Conservation (phyloP, 2,113 vertebrate genomes). For the Strix uralensis region DNA sequence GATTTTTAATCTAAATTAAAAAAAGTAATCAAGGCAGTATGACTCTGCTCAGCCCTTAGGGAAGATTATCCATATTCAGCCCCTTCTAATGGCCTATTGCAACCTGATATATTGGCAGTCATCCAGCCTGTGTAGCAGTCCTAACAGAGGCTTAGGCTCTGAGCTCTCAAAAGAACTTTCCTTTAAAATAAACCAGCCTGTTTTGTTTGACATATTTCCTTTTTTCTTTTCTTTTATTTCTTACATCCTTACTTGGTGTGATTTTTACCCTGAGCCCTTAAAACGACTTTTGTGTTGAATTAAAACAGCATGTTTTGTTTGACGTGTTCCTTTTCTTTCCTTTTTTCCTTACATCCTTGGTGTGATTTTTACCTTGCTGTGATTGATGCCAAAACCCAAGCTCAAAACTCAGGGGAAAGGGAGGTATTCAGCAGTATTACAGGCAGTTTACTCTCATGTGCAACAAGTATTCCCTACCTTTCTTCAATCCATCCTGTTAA, state of each 20-base stretch:
- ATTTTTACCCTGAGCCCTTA: not conserved
- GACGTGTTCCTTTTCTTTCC: not conserved
- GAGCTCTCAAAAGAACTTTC: not conserved
- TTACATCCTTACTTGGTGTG: not conserved
- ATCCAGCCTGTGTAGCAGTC: not conserved
- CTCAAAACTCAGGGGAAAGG: not conserved
- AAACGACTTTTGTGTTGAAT: not conserved
- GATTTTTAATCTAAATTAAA: slow-evolving; percentile 65
- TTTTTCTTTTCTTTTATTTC: not conserved
- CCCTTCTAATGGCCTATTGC: slow-evolving; percentile 39
- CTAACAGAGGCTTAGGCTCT: not conserved
- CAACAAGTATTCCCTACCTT: not conserved
- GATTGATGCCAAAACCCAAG: not conserved
- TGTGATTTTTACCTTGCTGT: not conserved
- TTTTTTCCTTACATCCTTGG: not conserved
- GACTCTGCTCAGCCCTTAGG: slow-evolving; percentile 47
- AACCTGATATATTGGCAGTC: slow-evolving; percentile 27
- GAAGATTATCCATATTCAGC: slow-evolving; percentile 54
- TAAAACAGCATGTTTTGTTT: not conserved
- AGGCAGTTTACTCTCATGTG: not conserved
- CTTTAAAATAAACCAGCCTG: not conserved
- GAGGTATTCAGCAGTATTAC: not conserved
- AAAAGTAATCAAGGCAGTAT: slow-evolving; percentile 59
- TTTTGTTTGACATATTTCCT: not conserved
- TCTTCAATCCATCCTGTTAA: not conserved